phyloP scores from a whole-genome alignment of 2,113 vertebrate genomes.

The Acanthisitta chloris region DNA sequence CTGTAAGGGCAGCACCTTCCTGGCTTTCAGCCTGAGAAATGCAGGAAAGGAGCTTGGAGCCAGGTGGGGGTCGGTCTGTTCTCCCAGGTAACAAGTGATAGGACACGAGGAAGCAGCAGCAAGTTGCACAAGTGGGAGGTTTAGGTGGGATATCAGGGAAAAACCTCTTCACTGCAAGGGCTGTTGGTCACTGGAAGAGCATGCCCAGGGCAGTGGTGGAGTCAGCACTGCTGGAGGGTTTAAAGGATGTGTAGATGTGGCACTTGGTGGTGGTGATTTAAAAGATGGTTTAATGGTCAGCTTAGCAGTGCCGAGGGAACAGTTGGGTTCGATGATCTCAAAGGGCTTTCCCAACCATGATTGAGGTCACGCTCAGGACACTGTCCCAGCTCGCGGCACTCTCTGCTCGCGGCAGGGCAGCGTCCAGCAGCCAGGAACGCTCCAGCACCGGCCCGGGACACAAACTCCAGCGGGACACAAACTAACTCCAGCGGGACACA shows the following conservation, averaged over 20 bases:
- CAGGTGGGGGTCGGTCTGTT: neutral
- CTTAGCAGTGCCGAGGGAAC: neutral
- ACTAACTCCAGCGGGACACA: too few relatives aligned
- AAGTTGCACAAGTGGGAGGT: too few relatives aligned
- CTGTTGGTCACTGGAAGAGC: neutral
- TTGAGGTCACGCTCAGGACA: rapidly evolving
- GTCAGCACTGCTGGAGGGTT: neutral
- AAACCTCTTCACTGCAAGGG: neutral
- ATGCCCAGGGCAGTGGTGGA: neutral
- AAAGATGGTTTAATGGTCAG: rapidly evolving
- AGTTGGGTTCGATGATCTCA: rapidly evolving
- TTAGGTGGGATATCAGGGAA: neutral
- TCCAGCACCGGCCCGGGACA: neutral
- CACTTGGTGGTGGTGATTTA: too few relatives aligned
- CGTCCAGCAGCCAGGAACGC: neutral
- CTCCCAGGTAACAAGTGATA: neutral
- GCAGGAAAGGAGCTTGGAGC: rapidly evolving
- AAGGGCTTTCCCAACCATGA: neutral
- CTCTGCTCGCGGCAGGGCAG: neutral
- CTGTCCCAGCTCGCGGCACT: rapidly evolving
- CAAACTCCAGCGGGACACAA: rapidly evolving
- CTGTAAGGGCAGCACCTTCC: rapidly evolving
- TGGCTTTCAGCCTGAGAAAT: rapidly evolving
- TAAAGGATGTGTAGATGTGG: neutral
- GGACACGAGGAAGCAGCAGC: neutral